Evolutionary conservation across 2,888 invertebrate species (phyloP).

Genomic region (Temnothorax rugatulus): DNA sequence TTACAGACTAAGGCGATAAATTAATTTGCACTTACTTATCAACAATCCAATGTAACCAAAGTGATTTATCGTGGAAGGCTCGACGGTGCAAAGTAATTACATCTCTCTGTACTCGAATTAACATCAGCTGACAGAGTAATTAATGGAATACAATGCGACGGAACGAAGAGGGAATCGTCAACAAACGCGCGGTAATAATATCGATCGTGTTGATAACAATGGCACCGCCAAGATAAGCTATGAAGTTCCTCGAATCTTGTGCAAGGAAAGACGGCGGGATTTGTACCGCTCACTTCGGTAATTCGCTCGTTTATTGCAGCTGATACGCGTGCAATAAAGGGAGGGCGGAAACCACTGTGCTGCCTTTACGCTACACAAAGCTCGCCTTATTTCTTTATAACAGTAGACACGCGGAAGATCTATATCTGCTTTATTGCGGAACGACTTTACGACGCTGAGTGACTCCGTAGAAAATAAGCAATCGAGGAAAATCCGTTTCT

Average conservation of each 20-base stretch:
- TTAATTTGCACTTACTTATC: slow-evolving; percentile 20
- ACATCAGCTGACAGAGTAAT: slow-evolving; percentile 4
- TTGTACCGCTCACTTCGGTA: slow-evolving; percentile 34
- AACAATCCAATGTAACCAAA: slow-evolving; percentile 9
- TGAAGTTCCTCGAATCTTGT: slow-evolving; percentile 17
- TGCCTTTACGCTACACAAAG: slow-evolving; percentile 42
- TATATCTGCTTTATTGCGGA: slow-evolving; percentile 32
- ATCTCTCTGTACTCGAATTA: slow-evolving; percentile 19
- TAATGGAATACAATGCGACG: slow-evolving; percentile 21
- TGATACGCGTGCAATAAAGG: slow-evolving; percentile 41
- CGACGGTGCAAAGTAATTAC: slow-evolving; percentile 1
- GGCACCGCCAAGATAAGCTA: slow-evolving; percentile 12
- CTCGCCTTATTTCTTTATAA: slow-evolving; percentile 43
- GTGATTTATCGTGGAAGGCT: slow-evolving; percentile 5
- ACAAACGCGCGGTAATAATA: slow-evolving; percentile 29
- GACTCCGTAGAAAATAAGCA: background rate
- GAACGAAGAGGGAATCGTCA: slow-evolving; percentile 8
- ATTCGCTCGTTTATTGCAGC: slow-evolving; percentile 40
- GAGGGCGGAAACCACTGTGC: slow-evolving; percentile 9
- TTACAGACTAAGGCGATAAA: background rate
- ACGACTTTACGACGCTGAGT: slow-evolving; percentile 27
- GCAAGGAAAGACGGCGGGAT: slow-evolving; percentile 7
- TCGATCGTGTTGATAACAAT: slow-evolving; percentile 51
- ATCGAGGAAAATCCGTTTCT: slow-evolving; percentile 32
- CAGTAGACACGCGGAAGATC: slow-evolving; percentile 20